Evolutionary conservation across 1,140 invertebrate species (phyloP).

Genomic region (Hormaphis cornu): DNA sequence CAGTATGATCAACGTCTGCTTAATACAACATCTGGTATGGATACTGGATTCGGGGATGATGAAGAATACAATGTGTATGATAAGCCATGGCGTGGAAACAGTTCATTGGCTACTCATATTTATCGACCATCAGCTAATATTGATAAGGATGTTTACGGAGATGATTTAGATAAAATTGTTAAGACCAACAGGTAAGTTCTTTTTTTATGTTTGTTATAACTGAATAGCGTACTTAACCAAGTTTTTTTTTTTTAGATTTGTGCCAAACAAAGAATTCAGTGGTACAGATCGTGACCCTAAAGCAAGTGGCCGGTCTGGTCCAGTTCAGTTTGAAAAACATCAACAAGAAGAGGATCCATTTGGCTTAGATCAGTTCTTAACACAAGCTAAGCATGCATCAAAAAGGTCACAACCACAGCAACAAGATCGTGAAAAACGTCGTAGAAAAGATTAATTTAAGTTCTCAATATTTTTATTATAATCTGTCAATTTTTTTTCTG

Average conservation of each 20-base stretch:
- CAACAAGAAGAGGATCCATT: constrained; percentile 87
- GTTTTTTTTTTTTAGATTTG: constrained; percentile 57
- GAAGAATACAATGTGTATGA: constrained; percentile 98
- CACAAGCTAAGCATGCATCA: constrained; percentile 82
- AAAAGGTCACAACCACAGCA: constrained; percentile 40
- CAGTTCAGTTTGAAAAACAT: constrained; percentile 85
- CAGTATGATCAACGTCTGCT: constrained; percentile 95
- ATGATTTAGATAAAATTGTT: constrained; percentile 75
- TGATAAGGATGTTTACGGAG: constrained; percentile 85
- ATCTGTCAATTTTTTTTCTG: too few species aligned
- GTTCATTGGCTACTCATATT: constrained; percentile 74
- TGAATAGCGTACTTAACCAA: background rate
- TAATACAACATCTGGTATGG: constrained; percentile 91
- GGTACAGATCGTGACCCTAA: constrained; percentile 66
- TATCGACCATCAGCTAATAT: constrained; percentile 84
- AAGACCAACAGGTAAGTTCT: constrained; percentile 67
- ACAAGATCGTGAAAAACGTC: constrained; percentile 33
- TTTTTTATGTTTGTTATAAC: background rate
- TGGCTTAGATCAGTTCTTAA: constrained; percentile 95
- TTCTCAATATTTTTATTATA: too few species aligned
- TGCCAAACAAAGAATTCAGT: constrained; percentile 88
- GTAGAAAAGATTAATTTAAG: constrained; percentile 21
- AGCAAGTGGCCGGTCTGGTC: constrained; percentile 79
- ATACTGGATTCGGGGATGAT: constrained; percentile 93
- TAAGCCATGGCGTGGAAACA: constrained; percentile 80